These are phyloP conservation scores for Capreolus pygargus DNA, from an alignment of 2,113 vertebrate genomes.

Conservation along the genomic window DNA sequence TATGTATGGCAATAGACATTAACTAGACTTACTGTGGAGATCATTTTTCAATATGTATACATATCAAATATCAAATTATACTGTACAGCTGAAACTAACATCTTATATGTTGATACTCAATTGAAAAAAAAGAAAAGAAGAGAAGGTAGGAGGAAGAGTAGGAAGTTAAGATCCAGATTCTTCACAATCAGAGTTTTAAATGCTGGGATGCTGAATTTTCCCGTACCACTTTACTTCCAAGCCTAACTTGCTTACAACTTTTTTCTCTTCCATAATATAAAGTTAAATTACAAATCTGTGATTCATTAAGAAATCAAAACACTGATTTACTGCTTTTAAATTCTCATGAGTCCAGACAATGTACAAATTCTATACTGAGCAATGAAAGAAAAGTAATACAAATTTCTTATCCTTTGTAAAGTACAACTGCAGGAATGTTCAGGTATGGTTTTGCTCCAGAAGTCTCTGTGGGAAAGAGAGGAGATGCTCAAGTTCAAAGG, in stretches of 20 bases:
- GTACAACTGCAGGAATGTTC: not conserved
- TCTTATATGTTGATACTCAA: not conserved
- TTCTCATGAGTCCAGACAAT: not conserved
- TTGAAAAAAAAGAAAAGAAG: not conserved
- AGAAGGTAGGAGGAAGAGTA: not conserved
- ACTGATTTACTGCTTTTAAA: not conserved
- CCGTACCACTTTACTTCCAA: not conserved
- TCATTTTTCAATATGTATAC: not conserved
- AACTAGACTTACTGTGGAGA: not conserved
- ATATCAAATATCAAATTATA: not conserved
- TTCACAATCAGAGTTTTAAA: not conserved
- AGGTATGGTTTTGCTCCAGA: not conserved
- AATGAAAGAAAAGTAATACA: not conserved
- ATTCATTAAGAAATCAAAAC: not conserved
- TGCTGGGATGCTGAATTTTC: not conserved
- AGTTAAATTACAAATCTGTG: not conserved
- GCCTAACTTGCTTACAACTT: not conserved
- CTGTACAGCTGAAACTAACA: not conserved
- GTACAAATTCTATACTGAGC: not conserved
- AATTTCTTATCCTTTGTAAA: not conserved
- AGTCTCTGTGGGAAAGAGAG: not conserved
- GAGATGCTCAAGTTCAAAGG: not conserved
- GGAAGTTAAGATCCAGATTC: not conserved
- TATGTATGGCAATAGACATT: not conserved
- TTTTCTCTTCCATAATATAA: not conserved